phyloP scores from a whole-genome alignment of 2,113 vertebrate genomes.

The Silurus asotus region DNA sequence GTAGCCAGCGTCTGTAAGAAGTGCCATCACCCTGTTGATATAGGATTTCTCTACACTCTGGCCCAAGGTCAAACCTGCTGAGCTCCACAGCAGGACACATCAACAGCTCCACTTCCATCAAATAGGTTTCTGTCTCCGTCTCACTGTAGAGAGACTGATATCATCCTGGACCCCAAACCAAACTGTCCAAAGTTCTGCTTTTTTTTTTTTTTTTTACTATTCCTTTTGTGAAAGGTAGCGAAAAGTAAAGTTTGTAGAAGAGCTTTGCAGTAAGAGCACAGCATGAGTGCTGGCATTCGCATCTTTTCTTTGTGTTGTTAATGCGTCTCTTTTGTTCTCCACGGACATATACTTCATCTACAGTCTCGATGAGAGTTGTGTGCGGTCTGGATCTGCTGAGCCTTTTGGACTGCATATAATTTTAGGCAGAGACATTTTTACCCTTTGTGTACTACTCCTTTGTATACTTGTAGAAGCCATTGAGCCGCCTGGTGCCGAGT shows the following conservation, averaged over 20 bases:
- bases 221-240: background rate
- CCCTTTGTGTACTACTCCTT: background rate
- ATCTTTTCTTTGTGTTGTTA: background rate
- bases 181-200: background rate
- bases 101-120: conserved; percentile 43
- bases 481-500: conserved; percentile 22
- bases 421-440: background rate
- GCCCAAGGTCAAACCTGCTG: conserved; percentile 20
- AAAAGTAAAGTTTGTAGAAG: background rate
- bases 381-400: conserved; percentile 56
- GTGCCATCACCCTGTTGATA: conserved; percentile 31
- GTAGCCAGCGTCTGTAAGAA: conserved; percentile 19
- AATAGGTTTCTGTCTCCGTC: conserved; percentile 29
- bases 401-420: background rate
- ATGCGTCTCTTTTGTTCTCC: conserved; percentile 45
- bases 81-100: conserved; percentile 30
- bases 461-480: background rate
- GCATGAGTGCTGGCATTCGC: conserved; percentile 14
- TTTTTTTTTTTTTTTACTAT: background rate
- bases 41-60: conserved; percentile 18
- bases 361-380: conserved; percentile 72
- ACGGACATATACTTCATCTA: conserved; percentile 70
- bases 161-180: background rate
- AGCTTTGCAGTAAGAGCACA: background rate
- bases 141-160: background rate